Conservation (phyloP, 2,797 vertebrate species). For the Odontamblyopus rebecca region DNA sequence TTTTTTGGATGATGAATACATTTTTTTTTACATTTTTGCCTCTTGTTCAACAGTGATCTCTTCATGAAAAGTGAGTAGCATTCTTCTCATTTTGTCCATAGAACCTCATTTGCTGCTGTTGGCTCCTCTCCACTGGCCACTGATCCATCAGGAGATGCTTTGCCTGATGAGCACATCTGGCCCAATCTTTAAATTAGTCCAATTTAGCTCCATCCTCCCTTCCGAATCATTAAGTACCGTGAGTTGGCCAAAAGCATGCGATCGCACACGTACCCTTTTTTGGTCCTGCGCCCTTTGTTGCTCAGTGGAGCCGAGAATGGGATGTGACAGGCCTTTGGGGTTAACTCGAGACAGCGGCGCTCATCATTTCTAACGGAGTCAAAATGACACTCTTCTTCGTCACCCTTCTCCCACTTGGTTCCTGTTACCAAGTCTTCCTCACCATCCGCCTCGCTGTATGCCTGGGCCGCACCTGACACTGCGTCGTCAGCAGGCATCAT, state of each 20-base stretch:
- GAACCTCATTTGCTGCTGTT: constrained; percentile 39
- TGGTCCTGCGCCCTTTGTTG: constrained; percentile 63
- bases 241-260: constrained; percentile 67
- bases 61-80: constrained; percentile 37
- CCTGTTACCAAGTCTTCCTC: constrained; percentile 26
- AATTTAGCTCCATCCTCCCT: constrained; percentile 47
- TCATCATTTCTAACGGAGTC: constrained; percentile 59
- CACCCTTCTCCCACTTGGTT: constrained; percentile 26
- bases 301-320: constrained; percentile 76
- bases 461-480: constrained; percentile 47
- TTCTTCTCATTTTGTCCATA: constrained; percentile 29
- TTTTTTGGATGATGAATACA: too few species aligned
- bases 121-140: constrained; percentile 40
- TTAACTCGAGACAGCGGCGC: constrained; percentile 67
- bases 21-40: constrained; percentile 37
- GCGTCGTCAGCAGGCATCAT: constrained; percentile 26
- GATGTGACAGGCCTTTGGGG: constrained; percentile 76
- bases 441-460: constrained; percentile 27
- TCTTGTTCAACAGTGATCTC: constrained; percentile 44
- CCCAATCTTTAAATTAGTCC: constrained; percentile 56
- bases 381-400: constrained; percentile 46
- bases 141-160: constrained; percentile 63
- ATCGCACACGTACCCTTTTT: constrained; percentile 68
- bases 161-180: constrained; percentile 63
- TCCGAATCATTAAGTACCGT: constrained; percentile 66